These are phyloP conservation scores for Phodopus roborovskii DNA, from an alignment of 2,113 vertebrate species.

Conservation along the genomic window DNA sequence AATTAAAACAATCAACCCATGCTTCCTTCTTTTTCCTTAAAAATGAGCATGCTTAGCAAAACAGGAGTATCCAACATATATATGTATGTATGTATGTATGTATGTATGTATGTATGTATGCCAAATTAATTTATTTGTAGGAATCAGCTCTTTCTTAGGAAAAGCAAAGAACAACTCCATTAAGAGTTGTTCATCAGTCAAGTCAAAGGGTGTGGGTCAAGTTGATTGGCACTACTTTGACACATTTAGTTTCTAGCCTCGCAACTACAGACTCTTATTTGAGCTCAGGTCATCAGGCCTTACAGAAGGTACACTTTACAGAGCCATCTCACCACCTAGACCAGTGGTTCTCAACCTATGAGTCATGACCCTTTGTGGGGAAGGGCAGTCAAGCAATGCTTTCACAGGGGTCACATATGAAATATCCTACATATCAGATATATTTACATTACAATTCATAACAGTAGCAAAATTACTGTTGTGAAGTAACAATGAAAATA, in stretches of 20 bases:
- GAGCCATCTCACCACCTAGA: not conserved
- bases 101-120: too few relatives aligned
- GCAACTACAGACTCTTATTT: not conserved
- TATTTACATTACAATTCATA: not conserved
- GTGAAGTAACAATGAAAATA: not conserved
- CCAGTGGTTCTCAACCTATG: not conserved
- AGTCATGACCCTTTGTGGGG: not conserved
- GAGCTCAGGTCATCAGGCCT: not conserved
- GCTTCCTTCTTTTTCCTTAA: not conserved
- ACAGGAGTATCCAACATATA: not conserved
- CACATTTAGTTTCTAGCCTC: not conserved
- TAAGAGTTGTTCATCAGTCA: constrained; percentile 14
- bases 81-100: too few relatives aligned
- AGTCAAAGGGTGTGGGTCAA: not conserved
- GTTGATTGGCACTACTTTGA: not conserved
- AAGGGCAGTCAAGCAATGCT: not conserved
- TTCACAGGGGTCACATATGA: not conserved
- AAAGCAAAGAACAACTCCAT: not conserved
- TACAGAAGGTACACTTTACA: not conserved
- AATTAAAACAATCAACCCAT: not conserved
- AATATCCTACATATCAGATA: not conserved
- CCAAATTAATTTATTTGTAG: not conserved
- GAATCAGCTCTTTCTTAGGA: constrained; percentile 11
- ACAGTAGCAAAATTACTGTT: not conserved
- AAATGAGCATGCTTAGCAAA: not conserved